These are phyloP conservation scores for Reticulitermes speratus DNA, from an alignment of 1,140 invertebrate species.

Conservation along the genomic window DNA sequence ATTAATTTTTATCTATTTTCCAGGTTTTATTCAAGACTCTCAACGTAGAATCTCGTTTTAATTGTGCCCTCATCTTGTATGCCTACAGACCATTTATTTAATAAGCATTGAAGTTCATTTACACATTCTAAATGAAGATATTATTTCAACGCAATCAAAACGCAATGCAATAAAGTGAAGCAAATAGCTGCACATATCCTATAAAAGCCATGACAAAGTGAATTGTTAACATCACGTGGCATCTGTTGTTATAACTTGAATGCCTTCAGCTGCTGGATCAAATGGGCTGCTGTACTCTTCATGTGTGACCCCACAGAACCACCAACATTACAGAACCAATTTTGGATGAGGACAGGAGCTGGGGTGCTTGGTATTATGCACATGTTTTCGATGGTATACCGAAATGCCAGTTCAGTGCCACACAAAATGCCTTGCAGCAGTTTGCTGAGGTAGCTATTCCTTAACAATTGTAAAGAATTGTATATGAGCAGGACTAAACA, in stretches of 20 bases:
- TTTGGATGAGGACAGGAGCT: background rate
- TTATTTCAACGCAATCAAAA: constrained; percentile 4
- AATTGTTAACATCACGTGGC: background rate
- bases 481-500: too few species aligned
- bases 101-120: background rate
- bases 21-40: background rate
- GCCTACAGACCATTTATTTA: background rate
- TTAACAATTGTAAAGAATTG: too few species aligned
- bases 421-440: too few species aligned
- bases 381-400: background rate
- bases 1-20: background rate
- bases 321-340: background rate
- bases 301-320: background rate
- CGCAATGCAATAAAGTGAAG: background rate
- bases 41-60: background rate
- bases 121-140: background rate
- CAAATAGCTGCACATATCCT: background rate
- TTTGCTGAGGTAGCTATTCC: too few species aligned
- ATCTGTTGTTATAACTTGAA: background rate
- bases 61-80: background rate
- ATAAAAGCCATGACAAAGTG: background rate
- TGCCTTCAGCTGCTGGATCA: constrained; percentile 16
- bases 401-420: background rate
- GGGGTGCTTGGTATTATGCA: background rate
- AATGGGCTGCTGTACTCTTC: background rate